Base-by-base conservation (phyloP, 2,797 vertebrate genomes). In the Gastrophryne carolinensis region DNA sequence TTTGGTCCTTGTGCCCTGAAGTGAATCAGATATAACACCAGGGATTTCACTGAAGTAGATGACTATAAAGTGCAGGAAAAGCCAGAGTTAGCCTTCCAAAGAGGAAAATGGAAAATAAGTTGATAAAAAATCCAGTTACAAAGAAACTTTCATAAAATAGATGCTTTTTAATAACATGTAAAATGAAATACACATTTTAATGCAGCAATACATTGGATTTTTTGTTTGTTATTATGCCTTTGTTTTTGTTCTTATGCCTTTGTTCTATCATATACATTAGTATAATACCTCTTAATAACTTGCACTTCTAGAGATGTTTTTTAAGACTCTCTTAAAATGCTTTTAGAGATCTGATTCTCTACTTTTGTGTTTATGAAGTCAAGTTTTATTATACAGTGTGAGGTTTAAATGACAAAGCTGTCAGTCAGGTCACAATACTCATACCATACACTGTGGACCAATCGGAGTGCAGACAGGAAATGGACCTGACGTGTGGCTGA, bases 1-100 rank as follows among this genome's bases (percentile, higher is more conserved):
- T 27, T 68, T 15, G 15, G 52, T 23, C 9, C 30, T 69, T 24
- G 52, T 44, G n/a, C 23, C 66, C 27, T 19, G 24, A 57, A 69
- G 66, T 17, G 4, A 69, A 54, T 27, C 24, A 3, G 41, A 21
- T 26, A 6, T 41, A 56, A 41, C 52, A 57, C 66, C n/a, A 44
- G 66, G 52, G 52, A 69, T 56, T 69, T 69, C 15, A 69, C 54
- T 68, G 17, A 57, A 57, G 54, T 57, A 57, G 53, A 57, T 19
- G 15, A 34, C 17, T 19, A 17, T 57, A 57, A 57, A 34, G 30
- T 57, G 6, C 29, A 57, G 30, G 15, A 57, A 57, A 32, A 15
- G 3, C 4, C 4, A 9, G 10, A 10, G 27, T 29, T 29, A 57
- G 29, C 54, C 30, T 19, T 32, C 54, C 54, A 57, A 9, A 8